Evolutionary conservation across 2,888 invertebrate genomes (phyloP).

Genomic region (Protonemura montana): DNA sequence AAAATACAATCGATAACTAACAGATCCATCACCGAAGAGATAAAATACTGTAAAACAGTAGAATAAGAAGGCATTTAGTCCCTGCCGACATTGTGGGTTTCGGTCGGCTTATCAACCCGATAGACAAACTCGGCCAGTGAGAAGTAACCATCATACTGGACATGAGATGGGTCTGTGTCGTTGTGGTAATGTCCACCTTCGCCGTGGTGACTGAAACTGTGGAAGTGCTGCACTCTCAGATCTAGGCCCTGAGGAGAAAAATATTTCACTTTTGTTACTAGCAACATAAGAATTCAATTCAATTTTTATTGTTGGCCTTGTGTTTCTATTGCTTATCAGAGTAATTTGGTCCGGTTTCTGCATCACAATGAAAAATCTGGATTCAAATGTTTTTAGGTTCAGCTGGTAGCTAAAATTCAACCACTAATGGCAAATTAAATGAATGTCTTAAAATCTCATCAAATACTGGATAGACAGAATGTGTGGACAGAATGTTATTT

Average conservation of each 20-base stretch:
- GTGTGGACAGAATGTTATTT: too few species aligned
- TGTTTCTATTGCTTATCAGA: too few species aligned
- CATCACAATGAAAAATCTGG: too few species aligned
- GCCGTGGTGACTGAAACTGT: constrained; percentile 83
- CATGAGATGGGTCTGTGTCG: constrained; percentile 89
- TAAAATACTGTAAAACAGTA: constrained; percentile 8
- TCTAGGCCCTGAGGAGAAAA: constrained; percentile 75
- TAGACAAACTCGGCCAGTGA: constrained; percentile 76
- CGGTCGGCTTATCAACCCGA: constrained; percentile 76
- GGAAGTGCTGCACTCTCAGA: constrained; percentile 94
- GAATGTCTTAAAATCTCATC: too few species aligned
- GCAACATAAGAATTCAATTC: too few species aligned
- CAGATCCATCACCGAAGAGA: not conserved
- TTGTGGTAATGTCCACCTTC: constrained; percentile 97
- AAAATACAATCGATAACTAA: not conserved
- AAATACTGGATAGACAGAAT: too few species aligned
- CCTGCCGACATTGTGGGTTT: constrained; percentile 74
- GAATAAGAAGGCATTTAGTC: constrained; percentile 64
- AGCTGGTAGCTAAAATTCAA: too few species aligned
- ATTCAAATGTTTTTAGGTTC: too few species aligned
- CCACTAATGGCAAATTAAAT: too few species aligned
- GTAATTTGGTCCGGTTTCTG: too few species aligned
- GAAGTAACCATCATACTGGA: constrained; percentile 91
- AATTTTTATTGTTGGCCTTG: too few species aligned
- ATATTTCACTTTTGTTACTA: constrained; percentile 13